These are phyloP conservation scores for Elgaria multicarinata DNA, from an alignment of 2,113 vertebrate species.

Conservation along the genomic window DNA sequence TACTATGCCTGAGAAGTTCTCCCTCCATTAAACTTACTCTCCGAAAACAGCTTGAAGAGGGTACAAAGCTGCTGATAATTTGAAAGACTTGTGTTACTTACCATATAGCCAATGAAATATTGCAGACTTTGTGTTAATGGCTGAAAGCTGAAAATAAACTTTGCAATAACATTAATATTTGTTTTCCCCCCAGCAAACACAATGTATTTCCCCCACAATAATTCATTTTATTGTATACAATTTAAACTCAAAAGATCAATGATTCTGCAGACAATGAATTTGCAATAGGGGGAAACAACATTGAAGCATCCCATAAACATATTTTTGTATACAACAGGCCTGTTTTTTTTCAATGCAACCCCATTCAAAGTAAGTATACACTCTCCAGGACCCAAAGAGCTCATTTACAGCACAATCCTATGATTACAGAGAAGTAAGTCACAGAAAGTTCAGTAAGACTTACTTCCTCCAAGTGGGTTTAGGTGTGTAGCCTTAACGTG, in stretches of 20 bases:
- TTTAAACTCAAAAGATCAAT: not conserved
- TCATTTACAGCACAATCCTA: not conserved
- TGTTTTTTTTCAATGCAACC: not conserved
- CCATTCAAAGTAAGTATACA: not conserved
- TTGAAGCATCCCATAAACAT: not conserved
- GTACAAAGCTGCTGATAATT: not conserved
- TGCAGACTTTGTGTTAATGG: not conserved
- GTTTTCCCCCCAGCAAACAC: not conserved
- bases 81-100: not conserved
- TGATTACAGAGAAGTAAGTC: not conserved
- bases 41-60: slow-evolving; percentile 7
- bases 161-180: not conserved
- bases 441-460: not conserved
- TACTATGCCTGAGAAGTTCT: not conserved
- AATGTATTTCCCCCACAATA: not conserved
- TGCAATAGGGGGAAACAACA: not conserved
- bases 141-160: not conserved
- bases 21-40: not conserved
- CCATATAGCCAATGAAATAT: not conserved
- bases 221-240: not conserved
- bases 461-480: not conserved
- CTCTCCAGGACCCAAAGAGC: not conserved
- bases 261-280: not conserved
- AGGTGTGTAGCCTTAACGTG: not conserved
- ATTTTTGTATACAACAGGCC: not conserved